Base-by-base conservation (phyloP, 2,888 invertebrate genomes). In the Conchocele bisecta region DNA sequence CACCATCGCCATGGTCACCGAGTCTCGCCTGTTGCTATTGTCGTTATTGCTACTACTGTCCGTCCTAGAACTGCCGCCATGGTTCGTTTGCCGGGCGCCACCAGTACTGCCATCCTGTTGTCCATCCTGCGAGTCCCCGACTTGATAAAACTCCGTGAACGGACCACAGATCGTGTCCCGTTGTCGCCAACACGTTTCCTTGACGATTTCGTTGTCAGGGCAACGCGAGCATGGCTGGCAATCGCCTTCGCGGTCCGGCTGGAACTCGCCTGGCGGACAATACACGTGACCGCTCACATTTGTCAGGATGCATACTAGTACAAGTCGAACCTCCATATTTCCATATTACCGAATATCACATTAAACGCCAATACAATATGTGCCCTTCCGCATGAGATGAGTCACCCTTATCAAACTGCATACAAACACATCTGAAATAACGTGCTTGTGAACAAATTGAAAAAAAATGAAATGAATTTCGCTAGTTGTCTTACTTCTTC, bases 101-200 rank as follows among this genome's bases (percentile, higher is more conserved):
- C n/a, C n/a, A n/a, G n/a, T n/a, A n/a, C n/a, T n/a, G n/a, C n/a
- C n/a, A n/a, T n/a, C n/a, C 2, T 51, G 33, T 4, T 3, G 4
- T 51, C 51, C 51, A 33, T 5, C 11, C 5, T 20, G 17, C n/a
- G 13, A 17, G 20, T 33, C 22, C 20, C 33, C 3, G 6, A 29
- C 28, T 48, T 17, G 53, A n/a, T 71, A 31, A 22, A 71, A 75
- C 11, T 70, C 75, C 7, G 68, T 68, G 24, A 75, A 75, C 2
- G 60, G 46, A 22, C 75, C 75, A 48, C 75, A 75, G 17, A 68
- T 60, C 11, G 75, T 75, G 60, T 75, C 75, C 6, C 68, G 61
- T 17, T 46, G 39, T 29, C 33, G 50, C 44, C 54, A 51, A 41
- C 75, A 75, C 15, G 71, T 75, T 46, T 75, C 68, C 20, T 61